Evolutionary conservation across 1,140 invertebrate species (phyloP), one percentile per base, ranked within the genome.

Genomic region (Oryzaephilus surinamensis): DNA sequence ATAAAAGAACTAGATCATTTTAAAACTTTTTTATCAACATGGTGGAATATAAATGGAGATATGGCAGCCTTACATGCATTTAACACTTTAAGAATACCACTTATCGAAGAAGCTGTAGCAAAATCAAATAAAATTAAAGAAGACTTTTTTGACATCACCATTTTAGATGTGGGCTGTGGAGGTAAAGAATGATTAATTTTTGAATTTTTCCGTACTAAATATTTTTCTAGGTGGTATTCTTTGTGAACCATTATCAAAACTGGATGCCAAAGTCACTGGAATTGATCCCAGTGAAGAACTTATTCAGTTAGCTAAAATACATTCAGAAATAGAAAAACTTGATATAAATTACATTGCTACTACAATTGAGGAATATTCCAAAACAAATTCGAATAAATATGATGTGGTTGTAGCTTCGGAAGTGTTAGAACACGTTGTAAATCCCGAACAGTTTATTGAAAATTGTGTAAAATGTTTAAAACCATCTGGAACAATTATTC

Each of bases 141-240:
- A 60, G 10, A 49, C 57, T 32, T 54, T 63, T 33, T 60, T 65
- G 8, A 43, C 61, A 26, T 46, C 55, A 27, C 79, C 84, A 76
- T 94, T 39, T 56, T 92, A 7, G 90, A 95, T 69, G 76, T 93
- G 49, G 91, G 91, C 10, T 93, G 89, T 68, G 91, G 91, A 6
- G 89, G 86, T 55, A 43, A 13, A 24, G 18, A 27, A 28, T 13
- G 13, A 36, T 8, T 12, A 7, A 31, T 15, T 4, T 12, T 7
- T 15, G 13, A 4, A 21, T 23, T 30, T 46, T n/a, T n/a, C n/a
- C n/a, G n/a, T n/a, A n/a, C n/a, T n/a, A n/a, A 38, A 37, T n/a
- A n/a, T n/a, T n/a, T n/a, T n/a, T n/a, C n/a, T 45, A 60, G 55
- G 55, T 29, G 51, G 53, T 30, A 50, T 58, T 33, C 29, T 59